phyloP scores from a whole-genome alignment of 2,797 vertebrate species.

The Mus minutoides region DNA sequence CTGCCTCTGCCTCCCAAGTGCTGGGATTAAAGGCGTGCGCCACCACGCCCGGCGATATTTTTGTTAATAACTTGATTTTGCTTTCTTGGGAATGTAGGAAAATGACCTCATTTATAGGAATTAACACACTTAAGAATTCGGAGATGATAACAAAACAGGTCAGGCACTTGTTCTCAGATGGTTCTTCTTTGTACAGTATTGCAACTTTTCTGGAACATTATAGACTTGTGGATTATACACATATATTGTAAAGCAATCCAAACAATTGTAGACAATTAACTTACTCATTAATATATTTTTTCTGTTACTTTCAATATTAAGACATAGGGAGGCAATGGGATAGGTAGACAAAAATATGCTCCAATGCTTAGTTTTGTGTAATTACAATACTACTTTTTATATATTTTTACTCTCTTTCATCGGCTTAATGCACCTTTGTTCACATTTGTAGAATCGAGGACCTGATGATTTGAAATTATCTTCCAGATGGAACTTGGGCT shows the following conservation, averaged over 20 bases:
- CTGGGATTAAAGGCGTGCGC: too few relatives aligned
- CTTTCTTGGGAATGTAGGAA: background rate
- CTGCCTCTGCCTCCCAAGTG: too few relatives aligned
- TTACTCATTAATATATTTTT: background rate
- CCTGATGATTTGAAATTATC: background rate
- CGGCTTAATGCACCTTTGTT: background rate
- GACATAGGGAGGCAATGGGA: background rate
- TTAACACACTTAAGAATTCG: background rate
- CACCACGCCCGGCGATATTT: too few relatives aligned
- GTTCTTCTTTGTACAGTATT: background rate
- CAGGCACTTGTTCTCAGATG: background rate
- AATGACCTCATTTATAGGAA: background rate
- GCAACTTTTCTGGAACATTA: background rate
- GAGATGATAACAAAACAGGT: background rate
- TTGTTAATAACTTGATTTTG: background rate
- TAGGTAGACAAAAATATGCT: conserved; percentile 31
- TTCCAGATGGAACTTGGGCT: background rate
- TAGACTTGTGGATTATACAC: background rate
- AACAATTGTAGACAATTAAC: background rate
- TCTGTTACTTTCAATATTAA: conserved; percentile 6
- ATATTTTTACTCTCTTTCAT: background rate
- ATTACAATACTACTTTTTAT: background rate
- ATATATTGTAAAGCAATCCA: background rate
- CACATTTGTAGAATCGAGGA: background rate
- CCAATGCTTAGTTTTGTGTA: background rate